A percentile compares a stretch with the other conserved stretches of the same genome.
Conservation (phyloP, 2,797 vertebrate species). For the Cynopterus sphinx region DNA sequence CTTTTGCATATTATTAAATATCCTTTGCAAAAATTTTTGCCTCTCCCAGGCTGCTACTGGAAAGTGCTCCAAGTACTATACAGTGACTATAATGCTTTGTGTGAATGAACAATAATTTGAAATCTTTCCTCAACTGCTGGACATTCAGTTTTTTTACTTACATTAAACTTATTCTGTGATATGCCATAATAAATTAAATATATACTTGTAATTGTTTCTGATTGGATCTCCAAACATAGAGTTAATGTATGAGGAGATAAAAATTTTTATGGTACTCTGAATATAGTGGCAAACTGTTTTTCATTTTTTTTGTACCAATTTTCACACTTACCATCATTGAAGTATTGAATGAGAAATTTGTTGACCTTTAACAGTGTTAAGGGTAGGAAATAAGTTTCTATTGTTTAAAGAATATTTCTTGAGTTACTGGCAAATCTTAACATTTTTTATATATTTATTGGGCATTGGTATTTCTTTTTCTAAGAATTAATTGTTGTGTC, state of each 20-base stretch:
- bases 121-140: not conserved
- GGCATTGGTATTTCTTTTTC: not conserved
- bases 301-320: not conserved
- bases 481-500: not conserved
- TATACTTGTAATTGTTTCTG: not conserved
- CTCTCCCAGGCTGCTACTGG: not conserved
- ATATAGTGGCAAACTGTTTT: not conserved
- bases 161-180: not conserved
- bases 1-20: not conserved
- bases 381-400: not conserved
- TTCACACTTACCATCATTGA: not conserved
- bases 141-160: conserved; percentile 5
- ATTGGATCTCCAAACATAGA: not conserved
- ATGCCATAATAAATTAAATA: not conserved
- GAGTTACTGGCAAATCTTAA: not conserved
- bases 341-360: not conserved
- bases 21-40: not conserved
- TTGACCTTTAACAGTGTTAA: not conserved
- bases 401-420: not conserved
- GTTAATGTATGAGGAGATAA: not conserved
- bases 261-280: not conserved
- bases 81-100: not conserved
- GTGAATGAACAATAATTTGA: not conserved
- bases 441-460: not conserved
- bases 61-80: not conserved